Base-by-base conservation (phyloP, 2,113 vertebrate species). In the Eublepharis macularius region DNA sequence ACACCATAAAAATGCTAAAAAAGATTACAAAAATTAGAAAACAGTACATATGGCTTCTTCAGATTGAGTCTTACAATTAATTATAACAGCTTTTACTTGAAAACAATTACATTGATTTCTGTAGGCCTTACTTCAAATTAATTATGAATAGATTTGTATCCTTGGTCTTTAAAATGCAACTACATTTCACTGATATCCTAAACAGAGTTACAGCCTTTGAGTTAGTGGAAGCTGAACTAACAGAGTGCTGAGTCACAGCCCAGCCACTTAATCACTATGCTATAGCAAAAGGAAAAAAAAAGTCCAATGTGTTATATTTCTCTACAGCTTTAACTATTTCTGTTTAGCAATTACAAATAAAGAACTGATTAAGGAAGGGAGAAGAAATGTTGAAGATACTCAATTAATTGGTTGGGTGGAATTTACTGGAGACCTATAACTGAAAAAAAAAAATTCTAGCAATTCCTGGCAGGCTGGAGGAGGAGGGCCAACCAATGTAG, bases 331-430 rank as follows among this genome's bases (percentile, higher is more conserved):
- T 45, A 13, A 2, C 2, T 66, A 13, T 76, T 4, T 88, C 32
- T 77, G 13, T 10, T 79, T 83, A 70, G 75, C 34, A 76, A 14
- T 65, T 49, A 86, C 8, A 83, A 6, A 1, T 0, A 8, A 69
- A 39, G 34, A 17, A 45, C n/a, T 43, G 47, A 54, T 68, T 74
- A 6, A 68, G 63, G 76, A 1, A 82, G 1, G n/a, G 4, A 70
- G 14, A 7, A 69, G 32, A 0, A 24, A 1, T 87, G 45, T 43
- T 90, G 80, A 24, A 86, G 49, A 47, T 84, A 74, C 70, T 76
- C 29, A 51, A 54, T 16, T 57, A 79, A 87, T 74, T 60, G 76
- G 34, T 89, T 57, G 4, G 26, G 69, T 76, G 78, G 77, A 86
- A 69, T 3, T 57, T 65, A 47, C n/a, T 76, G 1, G 14, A 6